Base-by-base conservation (phyloP, 1,140 invertebrate genomes). In the Sycophila sp. region DNA sequence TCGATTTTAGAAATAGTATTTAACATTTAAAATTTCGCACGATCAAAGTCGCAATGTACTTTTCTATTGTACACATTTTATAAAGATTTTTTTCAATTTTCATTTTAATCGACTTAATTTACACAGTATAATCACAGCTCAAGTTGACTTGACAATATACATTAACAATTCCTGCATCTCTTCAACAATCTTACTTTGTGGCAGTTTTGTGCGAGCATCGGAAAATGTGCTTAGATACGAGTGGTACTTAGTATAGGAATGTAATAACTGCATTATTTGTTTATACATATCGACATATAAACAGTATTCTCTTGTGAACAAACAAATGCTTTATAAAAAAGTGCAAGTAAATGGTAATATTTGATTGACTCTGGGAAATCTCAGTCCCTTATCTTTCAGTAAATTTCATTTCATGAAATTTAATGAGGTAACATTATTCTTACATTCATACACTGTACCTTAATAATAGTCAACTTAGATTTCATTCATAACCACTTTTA, bases 391-490 rank as follows among this genome's bases (percentile, higher is more conserved):
- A 51, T 63, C 28, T 63, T 69, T 34, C 47, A 63, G 36, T 55
- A 47, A 64, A 64, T 58, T 56, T 53, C 40, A 42, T 58, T 51
- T 49, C 5, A 30, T 51, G 42, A 7, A 70, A 53, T 24, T 47
- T 62, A 58, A 64, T 56, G 59, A 64, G 68, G 60, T 64, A 70
- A 70, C 59, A 10, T 64, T 53, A 30, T 40, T 64, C 49, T 70
- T 64, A 69, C 68, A 70, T 70, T 64, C 60, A 30, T 64, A 55
- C 60, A 70, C 30, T 6, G 59, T 70, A 70, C 68, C 59, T 58
- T 65, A 24, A 77, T 77, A 80, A 81, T 77, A 81, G 73, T 78
- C 73, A 76, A 78, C 76, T 76, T 72, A 76, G 74, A 77, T 79
- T 77, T 80, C 66, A 73, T 72, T 77, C 76, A 75, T 72, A 73